These are phyloP conservation scores for Dascyllus trimaculatus DNA, from an alignment of 2,113 vertebrate genomes.

Conservation along the genomic window DNA sequence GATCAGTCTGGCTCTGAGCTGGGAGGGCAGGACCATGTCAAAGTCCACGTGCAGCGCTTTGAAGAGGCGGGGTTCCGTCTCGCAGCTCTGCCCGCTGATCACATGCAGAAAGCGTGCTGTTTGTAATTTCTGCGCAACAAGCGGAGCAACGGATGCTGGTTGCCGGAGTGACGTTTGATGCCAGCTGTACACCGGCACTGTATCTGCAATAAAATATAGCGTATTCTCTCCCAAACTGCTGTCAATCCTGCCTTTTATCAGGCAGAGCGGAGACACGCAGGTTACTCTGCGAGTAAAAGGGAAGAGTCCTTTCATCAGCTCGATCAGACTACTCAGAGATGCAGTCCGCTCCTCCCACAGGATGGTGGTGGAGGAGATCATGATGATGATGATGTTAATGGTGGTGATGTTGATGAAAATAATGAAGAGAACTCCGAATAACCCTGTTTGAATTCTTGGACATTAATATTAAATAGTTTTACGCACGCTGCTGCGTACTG, in stretches of 20 bases:
- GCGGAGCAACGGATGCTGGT: constrained; percentile 12
- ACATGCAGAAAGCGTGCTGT: constrained; percentile 78
- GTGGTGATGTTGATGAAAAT: constrained; percentile 35
- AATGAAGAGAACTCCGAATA: constrained; percentile 28
- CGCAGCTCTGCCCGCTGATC: constrained; percentile 52
- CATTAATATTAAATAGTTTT: constrained; percentile 21
- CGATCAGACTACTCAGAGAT: constrained; percentile 4
- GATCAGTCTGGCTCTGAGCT: constrained; percentile 12
- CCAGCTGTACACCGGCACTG: neutral
- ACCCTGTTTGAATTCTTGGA: constrained; percentile 16
- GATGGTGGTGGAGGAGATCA: constrained; percentile 25
- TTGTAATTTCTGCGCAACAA: constrained; percentile 54
- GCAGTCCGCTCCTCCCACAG: constrained; percentile 54
- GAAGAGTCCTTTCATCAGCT: constrained; percentile 40
- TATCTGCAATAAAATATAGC: neutral
- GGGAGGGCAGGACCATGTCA: constrained; percentile 74
- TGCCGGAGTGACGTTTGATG: constrained; percentile 32
- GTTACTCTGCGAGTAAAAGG: constrained; percentile 6
- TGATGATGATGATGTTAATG: constrained; percentile 27
- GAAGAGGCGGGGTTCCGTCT: constrained; percentile 70
- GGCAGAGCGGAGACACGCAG: constrained; percentile 17
- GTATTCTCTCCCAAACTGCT: constrained; percentile 17
- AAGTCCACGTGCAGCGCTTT: constrained; percentile 83
- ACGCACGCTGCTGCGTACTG: neutral
- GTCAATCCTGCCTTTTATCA: constrained; percentile 30